phyloP scores from a whole-genome alignment of 2,113 vertebrate genomes.

The Stercorarius parasiticus region DNA sequence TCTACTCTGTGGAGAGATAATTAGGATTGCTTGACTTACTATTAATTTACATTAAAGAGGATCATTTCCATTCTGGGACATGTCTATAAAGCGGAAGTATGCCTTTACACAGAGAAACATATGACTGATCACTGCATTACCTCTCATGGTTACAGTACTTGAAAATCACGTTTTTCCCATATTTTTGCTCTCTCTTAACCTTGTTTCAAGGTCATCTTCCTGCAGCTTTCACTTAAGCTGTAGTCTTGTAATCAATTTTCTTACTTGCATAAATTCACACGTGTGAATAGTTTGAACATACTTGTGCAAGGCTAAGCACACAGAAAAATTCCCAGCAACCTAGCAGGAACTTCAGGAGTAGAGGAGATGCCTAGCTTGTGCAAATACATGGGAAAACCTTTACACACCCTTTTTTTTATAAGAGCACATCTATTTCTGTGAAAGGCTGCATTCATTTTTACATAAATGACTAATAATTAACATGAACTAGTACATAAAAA shows the following conservation, averaged over 20 bases:
- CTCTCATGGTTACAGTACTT: neutral
- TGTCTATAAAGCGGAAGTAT: neutral
- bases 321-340: neutral
- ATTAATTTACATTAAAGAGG: neutral
- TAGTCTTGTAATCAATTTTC: neutral
- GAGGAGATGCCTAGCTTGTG: neutral
- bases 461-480: neutral
- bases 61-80: neutral
- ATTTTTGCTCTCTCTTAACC: neutral
- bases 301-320: neutral
- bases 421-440: neutral
- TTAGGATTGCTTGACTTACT: neutral
- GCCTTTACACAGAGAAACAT: neutral
- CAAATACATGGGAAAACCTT: neutral
- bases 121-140: neutral
- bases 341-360: neutral
- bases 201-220: neutral
- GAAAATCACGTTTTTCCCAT: neutral
- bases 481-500: neutral
- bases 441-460: neutral
- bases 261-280: neutral
- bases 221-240: neutral
- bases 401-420: neutral
- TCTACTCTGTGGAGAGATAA: neutral
- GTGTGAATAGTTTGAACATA: neutral